Conservation (phyloP, 1,140 invertebrate genomes). For the Bombyx mandarina region DNA sequence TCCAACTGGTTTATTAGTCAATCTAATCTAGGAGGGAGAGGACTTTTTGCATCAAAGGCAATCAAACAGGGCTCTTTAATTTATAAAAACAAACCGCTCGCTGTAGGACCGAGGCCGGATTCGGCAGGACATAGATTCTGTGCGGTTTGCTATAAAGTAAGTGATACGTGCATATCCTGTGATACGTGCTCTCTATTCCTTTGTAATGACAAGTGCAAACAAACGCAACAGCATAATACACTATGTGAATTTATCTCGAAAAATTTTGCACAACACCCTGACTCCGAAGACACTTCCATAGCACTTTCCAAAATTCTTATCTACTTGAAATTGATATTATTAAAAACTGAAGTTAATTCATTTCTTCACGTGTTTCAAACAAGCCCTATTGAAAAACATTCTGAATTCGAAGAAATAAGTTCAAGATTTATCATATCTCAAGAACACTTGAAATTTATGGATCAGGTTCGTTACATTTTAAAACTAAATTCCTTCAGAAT, state of each 20-base stretch:
- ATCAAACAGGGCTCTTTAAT: constrained; percentile 76
- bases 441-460: constrained; percentile 74
- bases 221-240: constrained; percentile 57
- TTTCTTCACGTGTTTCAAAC: constrained; percentile 72
- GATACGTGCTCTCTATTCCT: constrained; percentile 72
- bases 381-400: constrained; percentile 40
- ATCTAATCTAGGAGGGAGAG: constrained; percentile 74
- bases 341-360: constrained; percentile 64
- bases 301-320: constrained; percentile 64
- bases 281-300: constrained; percentile 37
- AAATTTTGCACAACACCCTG: constrained; percentile 57
- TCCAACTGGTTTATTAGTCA: constrained; percentile 51
- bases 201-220: constrained; percentile 71
- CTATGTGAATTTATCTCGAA: constrained; percentile 73
- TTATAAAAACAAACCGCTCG: constrained; percentile 75
- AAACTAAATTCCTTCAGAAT: constrained; percentile 83
- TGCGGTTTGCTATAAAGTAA: constrained; percentile 67
- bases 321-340: constrained; percentile 71
- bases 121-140: constrained; percentile 61
- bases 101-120: constrained; percentile 73
- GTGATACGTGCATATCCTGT: constrained; percentile 57
- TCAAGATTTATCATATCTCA: constrained; percentile 61
- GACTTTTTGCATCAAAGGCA: constrained; percentile 75
- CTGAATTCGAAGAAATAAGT: constrained; percentile 71
- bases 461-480: constrained; percentile 71